These are phyloP conservation scores for Papilio elwesi DNA, from an alignment of 2,888 invertebrate species.

Conservation along the genomic window DNA sequence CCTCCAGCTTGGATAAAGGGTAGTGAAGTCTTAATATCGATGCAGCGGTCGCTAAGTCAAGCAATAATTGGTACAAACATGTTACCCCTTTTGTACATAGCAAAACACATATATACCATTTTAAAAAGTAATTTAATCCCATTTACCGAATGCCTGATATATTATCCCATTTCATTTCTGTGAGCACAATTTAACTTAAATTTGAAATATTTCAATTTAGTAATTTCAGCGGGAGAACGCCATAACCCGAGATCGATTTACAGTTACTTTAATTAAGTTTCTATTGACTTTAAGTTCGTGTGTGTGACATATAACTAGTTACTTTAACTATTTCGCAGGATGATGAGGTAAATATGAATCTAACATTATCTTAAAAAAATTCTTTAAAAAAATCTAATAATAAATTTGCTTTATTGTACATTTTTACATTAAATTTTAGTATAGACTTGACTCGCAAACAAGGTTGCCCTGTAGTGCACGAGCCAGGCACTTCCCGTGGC, in stretches of 20 bases:
- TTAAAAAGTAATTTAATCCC: too few relatives aligned
- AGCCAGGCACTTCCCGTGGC: too few relatives aligned
- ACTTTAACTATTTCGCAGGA: not conserved
- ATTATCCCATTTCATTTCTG: not conserved
- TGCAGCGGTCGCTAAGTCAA: too few relatives aligned
- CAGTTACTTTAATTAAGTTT: constrained; percentile 1
- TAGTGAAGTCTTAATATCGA: too few relatives aligned
- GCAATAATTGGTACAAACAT: too few relatives aligned
- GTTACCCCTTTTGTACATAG: too few relatives aligned
- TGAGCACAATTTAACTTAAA: not conserved
- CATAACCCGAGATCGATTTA: not conserved
- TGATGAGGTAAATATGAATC: not conserved
- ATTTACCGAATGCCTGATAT: not conserved
- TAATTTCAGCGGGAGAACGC: not conserved
- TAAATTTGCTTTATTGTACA: not conserved
- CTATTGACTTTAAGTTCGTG: constrained; percentile 1
- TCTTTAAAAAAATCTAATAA: not conserved
- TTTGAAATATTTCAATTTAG: not conserved
- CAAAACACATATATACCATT: too few relatives aligned
- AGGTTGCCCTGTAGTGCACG: too few relatives aligned
- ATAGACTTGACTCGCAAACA: too few relatives aligned
- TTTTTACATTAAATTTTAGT: too few relatives aligned
- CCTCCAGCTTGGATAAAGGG: too few relatives aligned
- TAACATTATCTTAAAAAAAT: not conserved
- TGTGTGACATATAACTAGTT: not conserved